These are phyloP conservation scores for Phortica okadai DNA, from an alignment of 2,888 invertebrate species.

Conservation along the genomic window DNA sequence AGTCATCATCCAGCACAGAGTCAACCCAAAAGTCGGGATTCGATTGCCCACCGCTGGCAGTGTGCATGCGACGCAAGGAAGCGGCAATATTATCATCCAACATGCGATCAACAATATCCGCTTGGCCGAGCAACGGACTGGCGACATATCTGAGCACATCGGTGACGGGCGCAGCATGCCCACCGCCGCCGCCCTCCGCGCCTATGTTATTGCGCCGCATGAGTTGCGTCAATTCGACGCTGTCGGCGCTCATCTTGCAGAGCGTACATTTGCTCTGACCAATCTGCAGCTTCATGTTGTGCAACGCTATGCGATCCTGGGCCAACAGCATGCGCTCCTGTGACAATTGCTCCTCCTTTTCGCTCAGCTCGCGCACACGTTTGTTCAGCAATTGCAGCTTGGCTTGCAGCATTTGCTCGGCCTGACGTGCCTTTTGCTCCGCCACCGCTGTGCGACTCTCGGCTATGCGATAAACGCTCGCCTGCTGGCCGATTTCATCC, in stretches of 20 bases:
- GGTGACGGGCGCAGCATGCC: conserved; percentile 24
- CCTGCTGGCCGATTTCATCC: conserved; percentile 70
- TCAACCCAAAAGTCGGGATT: conserved; percentile 53
- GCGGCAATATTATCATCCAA: conserved; percentile 72
- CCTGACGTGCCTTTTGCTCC: conserved; percentile 61
- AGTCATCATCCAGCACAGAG: conserved; percentile 66
- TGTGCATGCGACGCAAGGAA: conserved; percentile 69
- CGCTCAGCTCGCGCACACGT: conserved; percentile 69
- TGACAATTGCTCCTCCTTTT: conserved; percentile 73
- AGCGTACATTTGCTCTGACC: conserved; percentile 71
- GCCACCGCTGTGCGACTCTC: conserved; percentile 66
- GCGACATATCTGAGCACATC: not conserved
- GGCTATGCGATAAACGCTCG: conserved; percentile 66
- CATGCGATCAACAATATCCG: conserved; percentile 68
- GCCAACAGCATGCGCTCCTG: conserved; percentile 72
- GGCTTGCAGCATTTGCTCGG: conserved; percentile 69
- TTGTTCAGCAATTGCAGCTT: conserved; percentile 70
- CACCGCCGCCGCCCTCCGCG: conserved; percentile 7
- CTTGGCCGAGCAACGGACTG: conserved; percentile 23
- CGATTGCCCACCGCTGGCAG: conserved; percentile 41
- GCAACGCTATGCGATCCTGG: conserved; percentile 73
- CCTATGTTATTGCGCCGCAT: conserved; percentile 16
- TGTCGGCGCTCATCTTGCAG: conserved; percentile 72
- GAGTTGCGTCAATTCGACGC: conserved; percentile 61
- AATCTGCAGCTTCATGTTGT: conserved; percentile 66